These are phyloP conservation scores for Gnathonemus echidnorhynchus DNA, from an alignment of 2,113 vertebrate species.

Conservation along the genomic window DNA sequence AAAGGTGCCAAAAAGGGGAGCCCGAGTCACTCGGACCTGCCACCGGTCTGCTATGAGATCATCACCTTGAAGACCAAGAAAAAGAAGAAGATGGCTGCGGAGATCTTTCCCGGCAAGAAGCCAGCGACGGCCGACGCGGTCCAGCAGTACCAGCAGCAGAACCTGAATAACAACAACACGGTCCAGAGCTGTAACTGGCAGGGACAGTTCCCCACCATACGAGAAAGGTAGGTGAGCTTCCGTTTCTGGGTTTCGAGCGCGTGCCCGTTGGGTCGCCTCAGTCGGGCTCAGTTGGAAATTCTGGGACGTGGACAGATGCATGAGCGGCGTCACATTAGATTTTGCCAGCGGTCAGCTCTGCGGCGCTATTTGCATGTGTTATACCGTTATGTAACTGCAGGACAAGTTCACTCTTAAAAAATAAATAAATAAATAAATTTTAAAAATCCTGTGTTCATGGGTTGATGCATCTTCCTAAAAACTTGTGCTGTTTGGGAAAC, in stretches of 20 bases:
- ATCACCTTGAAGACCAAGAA: constrained; percentile 74
- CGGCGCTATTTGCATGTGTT: background rate
- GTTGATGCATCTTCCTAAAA: background rate
- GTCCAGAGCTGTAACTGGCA: constrained; percentile 84
- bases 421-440: background rate
- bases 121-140: constrained; percentile 59
- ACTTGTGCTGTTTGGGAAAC: background rate
- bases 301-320: background rate
- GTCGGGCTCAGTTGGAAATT: background rate
- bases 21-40: constrained; percentile 62
- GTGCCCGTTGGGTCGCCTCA: background rate
- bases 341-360: background rate
- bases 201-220: constrained; percentile 88
- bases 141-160: constrained; percentile 85
- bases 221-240: constrained; percentile 75
- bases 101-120: constrained; percentile 83
- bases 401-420: background rate
- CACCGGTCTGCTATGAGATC: constrained; percentile 78
- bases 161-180: constrained; percentile 86
- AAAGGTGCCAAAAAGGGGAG: constrained; percentile 88
- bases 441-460: background rate
- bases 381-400: background rate
- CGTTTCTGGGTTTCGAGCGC: background rate
- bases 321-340: background rate
- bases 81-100: constrained; percentile 91